phyloP scores from a whole-genome alignment of 2,888 invertebrate species.

The Eucera pruinosa region DNA sequence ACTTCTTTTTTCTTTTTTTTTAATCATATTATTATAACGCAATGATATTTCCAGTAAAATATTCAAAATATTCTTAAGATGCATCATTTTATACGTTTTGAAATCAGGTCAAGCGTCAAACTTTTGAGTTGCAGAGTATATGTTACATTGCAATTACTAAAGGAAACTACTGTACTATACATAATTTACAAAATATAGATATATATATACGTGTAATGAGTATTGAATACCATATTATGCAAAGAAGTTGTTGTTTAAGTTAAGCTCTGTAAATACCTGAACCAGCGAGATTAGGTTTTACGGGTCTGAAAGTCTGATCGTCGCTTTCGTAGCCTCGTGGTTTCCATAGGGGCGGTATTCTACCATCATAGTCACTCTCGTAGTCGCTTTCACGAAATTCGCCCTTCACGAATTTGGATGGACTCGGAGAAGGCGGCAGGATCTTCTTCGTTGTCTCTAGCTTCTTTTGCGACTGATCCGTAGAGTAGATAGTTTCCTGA shows the following conservation, averaged over 20 bases:
- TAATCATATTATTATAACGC: too few relatives aligned
- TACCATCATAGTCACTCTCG: slow-evolving; percentile 89
- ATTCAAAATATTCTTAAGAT: too few relatives aligned
- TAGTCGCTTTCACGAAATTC: slow-evolving; percentile 90
- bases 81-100: too few relatives aligned
- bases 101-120: too few relatives aligned
- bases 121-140: too few relatives aligned
- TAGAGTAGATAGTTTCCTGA: slow-evolving; percentile 86
- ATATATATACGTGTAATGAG: neutral
- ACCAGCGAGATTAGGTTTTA: slow-evolving; percentile 84
- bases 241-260: neutral
- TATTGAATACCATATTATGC: neutral
- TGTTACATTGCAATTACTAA: too few relatives aligned
- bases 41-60: too few relatives aligned
- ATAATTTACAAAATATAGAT: neutral
- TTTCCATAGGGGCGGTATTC: slow-evolving; percentile 87
- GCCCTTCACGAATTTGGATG: slow-evolving; percentile 88
- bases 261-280: slow-evolving; percentile 61
- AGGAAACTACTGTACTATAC: neutral
- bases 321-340: slow-evolving; percentile 86
- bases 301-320: slow-evolving; percentile 86
- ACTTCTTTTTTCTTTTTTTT: too few relatives aligned
- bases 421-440: slow-evolving; percentile 86
- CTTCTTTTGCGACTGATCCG: slow-evolving; percentile 83
- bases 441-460: slow-evolving; percentile 79